phyloP scores from a whole-genome alignment of 2,888 invertebrate species.

The Cheiracanthium punctorium region DNA sequence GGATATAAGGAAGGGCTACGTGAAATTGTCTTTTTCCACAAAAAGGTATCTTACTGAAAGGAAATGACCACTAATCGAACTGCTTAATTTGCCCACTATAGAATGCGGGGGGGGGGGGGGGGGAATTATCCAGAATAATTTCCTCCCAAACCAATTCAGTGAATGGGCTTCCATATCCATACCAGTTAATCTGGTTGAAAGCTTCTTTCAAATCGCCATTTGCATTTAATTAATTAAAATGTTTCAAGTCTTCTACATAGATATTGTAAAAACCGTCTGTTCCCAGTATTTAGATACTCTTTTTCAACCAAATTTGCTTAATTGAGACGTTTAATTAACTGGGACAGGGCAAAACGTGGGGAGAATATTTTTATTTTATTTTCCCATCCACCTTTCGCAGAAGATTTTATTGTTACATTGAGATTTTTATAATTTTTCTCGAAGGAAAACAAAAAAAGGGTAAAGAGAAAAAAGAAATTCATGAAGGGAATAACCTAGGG shows the following conservation, averaged over 20 bases:
- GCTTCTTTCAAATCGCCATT: slow-evolving; percentile 54
- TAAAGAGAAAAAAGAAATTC: too few relatives aligned
- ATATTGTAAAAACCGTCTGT: slow-evolving; percentile 48
- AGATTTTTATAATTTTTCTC: slow-evolving; percentile 63
- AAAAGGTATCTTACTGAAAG: slow-evolving; percentile 10
- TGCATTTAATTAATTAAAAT: slow-evolving; percentile 67
- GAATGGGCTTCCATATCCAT: slow-evolving; percentile 53
- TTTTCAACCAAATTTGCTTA: slow-evolving; percentile 59
- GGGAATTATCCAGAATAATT: neutral
- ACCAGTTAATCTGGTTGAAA: slow-evolving; percentile 54
- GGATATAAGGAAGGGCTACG: neutral
- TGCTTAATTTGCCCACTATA: slow-evolving; percentile 39
- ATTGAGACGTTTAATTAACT: slow-evolving; percentile 67
- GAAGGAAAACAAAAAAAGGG: slow-evolving; percentile 42
- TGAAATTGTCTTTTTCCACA: slow-evolving; percentile 17
- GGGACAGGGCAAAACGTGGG: slow-evolving; percentile 18
- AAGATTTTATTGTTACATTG: slow-evolving; percentile 62
- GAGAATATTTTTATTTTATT: slow-evolving; percentile 30
- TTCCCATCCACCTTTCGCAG: slow-evolving; percentile 54
- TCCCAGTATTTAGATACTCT: slow-evolving; percentile 35
- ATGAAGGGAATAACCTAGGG: slow-evolving; percentile 46
- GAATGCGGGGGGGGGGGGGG: too few relatives aligned
- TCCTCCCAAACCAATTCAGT: slow-evolving; percentile 20
- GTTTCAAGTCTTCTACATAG: slow-evolving; percentile 11
- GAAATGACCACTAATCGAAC: slow-evolving; percentile 29